A percentile compares a stretch with the other conserved stretches of the same genome.
Evolutionary conservation across 2,797 vertebrate genomes (phyloP).

Genomic region (Peromyscus attwateri): DNA sequence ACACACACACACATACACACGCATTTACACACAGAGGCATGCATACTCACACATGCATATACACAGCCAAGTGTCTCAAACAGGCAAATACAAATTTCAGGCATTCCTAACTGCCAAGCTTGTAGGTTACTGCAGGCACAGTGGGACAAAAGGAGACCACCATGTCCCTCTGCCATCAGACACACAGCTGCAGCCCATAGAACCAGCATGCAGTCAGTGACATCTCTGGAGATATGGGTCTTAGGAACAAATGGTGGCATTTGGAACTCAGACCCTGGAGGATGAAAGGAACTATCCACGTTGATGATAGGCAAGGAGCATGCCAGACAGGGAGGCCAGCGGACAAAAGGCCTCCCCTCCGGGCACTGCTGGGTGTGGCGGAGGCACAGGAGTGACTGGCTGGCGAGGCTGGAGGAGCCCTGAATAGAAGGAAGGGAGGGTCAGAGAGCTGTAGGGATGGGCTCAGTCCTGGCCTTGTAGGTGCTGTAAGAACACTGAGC

Average conservation of each 20-base stretch:
- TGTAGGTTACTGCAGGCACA: background rate
- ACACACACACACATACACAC: background rate
- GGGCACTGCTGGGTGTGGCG: background rate
- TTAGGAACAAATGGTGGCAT: fast-evolving
- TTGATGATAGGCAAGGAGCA: background rate
- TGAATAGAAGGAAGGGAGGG: background rate
- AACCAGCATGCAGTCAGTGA: fast-evolving
- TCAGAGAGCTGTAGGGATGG: background rate
- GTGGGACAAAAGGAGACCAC: background rate
- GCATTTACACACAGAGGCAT: background rate
- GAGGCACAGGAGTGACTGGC: background rate
- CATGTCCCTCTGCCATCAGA: background rate
- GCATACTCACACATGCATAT: background rate
- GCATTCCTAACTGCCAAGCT: background rate
- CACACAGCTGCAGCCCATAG: fast-evolving
- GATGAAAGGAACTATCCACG: background rate
- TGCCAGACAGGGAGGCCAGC: background rate
- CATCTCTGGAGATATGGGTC: fast-evolving
- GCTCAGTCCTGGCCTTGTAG: background rate
- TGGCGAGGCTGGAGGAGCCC: background rate
- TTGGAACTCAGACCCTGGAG: background rate
- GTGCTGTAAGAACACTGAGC: background rate
- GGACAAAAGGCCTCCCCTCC: background rate
- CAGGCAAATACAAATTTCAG: background rate
- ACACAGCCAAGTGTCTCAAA: background rate